Conservation (phyloP, 2,797 vertebrate genomes). For the Acomys russatus region DNA sequence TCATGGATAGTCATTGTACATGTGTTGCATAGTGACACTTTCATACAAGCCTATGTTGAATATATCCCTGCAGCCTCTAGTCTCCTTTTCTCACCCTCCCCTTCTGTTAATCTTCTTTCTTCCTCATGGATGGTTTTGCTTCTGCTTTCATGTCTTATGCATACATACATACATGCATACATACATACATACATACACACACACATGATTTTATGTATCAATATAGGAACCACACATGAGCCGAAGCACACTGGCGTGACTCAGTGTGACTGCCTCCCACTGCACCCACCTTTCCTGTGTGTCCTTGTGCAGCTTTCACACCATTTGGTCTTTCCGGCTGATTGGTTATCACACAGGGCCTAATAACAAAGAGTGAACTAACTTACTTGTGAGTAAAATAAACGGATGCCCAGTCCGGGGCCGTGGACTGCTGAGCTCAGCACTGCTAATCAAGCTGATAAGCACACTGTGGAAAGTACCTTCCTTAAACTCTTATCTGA, state of each 20-base stretch:
- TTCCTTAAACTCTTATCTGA: slow-evolving; percentile 60
- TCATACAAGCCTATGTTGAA: neutral
- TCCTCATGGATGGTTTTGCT: neutral
- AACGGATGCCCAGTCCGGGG: neutral
- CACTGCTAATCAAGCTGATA: slow-evolving; percentile 54
- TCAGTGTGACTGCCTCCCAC: too few relatives aligned
- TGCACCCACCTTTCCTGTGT: neutral
- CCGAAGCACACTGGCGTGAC: neutral
- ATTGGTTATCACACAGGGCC: neutral
- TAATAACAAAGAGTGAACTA: slow-evolving; percentile 4
- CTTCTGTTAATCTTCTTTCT: neutral
- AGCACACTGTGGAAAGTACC: slow-evolving; percentile 47
- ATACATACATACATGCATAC: too few relatives aligned
- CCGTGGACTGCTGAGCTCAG: slow-evolving; percentile 64
- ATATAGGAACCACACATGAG: neutral
- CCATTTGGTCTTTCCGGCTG: slow-evolving; percentile 47
- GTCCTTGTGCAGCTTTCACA: neutral
- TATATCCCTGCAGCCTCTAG: too few relatives aligned
- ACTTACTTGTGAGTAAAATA: slow-evolving; percentile 38
- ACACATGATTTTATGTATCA: neutral
- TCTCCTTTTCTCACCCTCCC: neutral
- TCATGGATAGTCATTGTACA: neutral
- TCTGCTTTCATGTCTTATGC: neutral
- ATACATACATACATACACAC: neutral
- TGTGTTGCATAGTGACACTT: neutral